A percentile compares a stretch with the other conserved stretches of the same genome.
Conservation (phyloP, 2,888 invertebrate genomes). For the Rhabditoides inermis region DNA sequence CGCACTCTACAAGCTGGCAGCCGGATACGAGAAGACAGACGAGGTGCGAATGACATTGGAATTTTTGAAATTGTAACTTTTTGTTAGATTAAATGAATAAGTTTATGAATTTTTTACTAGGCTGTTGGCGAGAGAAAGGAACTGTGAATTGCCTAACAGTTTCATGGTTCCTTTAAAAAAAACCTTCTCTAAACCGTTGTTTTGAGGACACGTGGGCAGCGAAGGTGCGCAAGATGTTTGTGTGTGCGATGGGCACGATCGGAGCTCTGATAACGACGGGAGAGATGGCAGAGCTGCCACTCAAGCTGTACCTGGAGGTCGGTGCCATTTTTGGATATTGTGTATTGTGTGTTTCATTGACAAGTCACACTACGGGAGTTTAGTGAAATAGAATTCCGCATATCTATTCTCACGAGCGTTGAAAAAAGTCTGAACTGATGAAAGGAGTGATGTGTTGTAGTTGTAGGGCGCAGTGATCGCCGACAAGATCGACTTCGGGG, state of each 20-base stretch:
- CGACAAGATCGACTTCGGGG: slow-evolving; percentile 65
- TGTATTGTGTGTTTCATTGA: background rate
- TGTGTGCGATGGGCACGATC: slow-evolving; percentile 92
- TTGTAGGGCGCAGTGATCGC: slow-evolving; percentile 77
- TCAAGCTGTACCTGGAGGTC: slow-evolving; percentile 73
- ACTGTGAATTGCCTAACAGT: no score
- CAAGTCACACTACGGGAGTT: no score
- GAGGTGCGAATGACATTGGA: slow-evolving; percentile 9
- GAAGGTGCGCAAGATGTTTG: slow-evolving; percentile 93
- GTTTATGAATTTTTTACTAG: no score
- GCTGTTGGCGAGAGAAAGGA: no score
- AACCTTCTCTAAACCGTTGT: background rate
- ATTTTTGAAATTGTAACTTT: background rate
- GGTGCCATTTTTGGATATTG: background rate
- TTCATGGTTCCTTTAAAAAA: no score
- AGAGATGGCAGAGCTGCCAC: slow-evolving; percentile 82
- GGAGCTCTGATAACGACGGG: slow-evolving; percentile 79
- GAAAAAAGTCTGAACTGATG: no score
- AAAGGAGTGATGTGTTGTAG: background rate
- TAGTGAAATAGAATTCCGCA: no score
- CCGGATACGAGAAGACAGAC: slow-evolving; percentile 62
- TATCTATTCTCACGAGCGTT: background rate
- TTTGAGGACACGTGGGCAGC: slow-evolving; percentile 89
- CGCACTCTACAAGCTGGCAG: slow-evolving; percentile 80
- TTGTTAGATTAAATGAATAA: background rate